These are phyloP conservation scores for Coilia nasus DNA, from an alignment of 2,797 vertebrate genomes.

Conservation along the genomic window DNA sequence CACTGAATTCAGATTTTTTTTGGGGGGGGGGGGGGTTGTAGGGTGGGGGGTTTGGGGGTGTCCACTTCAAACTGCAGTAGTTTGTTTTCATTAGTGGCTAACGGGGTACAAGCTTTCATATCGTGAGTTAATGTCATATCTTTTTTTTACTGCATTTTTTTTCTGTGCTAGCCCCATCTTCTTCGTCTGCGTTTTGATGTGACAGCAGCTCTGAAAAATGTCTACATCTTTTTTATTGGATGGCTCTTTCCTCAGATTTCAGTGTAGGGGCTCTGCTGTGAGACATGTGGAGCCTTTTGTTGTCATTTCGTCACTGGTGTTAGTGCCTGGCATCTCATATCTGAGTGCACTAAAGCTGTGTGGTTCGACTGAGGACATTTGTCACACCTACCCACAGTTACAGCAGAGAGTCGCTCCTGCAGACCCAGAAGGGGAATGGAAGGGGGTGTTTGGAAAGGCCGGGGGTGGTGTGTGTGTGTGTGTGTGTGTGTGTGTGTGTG, in stretches of 20 bases:
- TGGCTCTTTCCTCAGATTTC: neutral
- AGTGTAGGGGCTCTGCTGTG: too few species aligned
- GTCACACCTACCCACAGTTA: constrained; percentile 74
- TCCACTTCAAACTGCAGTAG: constrained; percentile 1
- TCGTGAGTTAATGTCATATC: constrained; percentile 9
- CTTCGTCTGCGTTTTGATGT: neutral
- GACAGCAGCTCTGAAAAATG: neutral
- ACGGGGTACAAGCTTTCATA: constrained; percentile 4
- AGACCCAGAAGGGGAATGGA: constrained; percentile 74
- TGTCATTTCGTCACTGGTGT: constrained; percentile 69
- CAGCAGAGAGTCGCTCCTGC: constrained; percentile 59
- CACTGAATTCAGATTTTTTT: constrained; percentile 33
- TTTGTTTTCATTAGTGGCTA: constrained; percentile 21
- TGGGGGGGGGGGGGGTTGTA: neutral
- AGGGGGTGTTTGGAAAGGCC: constrained; percentile 4
- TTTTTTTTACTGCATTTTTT: neutral
- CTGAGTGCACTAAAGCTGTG: constrained; percentile 57
- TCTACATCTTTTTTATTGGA: neutral
- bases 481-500: too few species aligned
- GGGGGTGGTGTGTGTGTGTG: too few species aligned
- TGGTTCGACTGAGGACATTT: constrained; percentile 52
- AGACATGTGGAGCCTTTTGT: constrained; percentile 48
- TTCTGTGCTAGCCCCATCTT: neutral
- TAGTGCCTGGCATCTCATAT: constrained; percentile 64
- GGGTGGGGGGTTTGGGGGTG: too few species aligned